These are phyloP conservation scores for Boloria selene DNA, from an alignment of 2,888 invertebrate genomes.

Conservation along the genomic window DNA sequence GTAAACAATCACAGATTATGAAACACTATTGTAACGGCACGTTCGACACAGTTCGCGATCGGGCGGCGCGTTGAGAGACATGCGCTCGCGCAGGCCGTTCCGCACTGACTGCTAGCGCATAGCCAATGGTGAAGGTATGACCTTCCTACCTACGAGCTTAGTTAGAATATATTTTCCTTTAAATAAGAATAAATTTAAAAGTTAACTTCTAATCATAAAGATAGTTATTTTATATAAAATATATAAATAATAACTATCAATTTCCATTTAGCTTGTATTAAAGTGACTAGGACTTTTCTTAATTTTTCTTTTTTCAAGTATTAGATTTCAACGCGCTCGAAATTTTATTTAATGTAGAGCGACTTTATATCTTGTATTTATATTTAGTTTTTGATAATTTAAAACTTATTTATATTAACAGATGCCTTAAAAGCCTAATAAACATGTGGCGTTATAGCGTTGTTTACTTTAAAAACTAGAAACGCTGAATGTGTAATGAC, in stretches of 20 bases:
- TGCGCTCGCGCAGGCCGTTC: constrained; percentile 72
- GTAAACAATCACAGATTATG: constrained; percentile 68
- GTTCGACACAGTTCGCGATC: constrained; percentile 66
- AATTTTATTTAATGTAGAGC: constrained; percentile 12
- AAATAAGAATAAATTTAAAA: constrained; percentile 42
- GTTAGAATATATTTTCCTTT: constrained; percentile 68
- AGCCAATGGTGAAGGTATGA: constrained; percentile 71
- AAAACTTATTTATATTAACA: background rate
- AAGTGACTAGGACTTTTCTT: background rate
- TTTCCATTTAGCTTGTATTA: too few relatives aligned
- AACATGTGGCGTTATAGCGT: constrained; percentile 4
- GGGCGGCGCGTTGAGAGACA: constrained; percentile 49
- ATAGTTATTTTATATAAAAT: background rate
- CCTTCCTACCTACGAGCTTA: constrained; percentile 77
- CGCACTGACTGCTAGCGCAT: constrained; percentile 66
- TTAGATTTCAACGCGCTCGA: constrained; percentile 37
- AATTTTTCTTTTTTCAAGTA: constrained; percentile 11
- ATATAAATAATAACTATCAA: background rate
- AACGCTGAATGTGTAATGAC: constrained; percentile 6
- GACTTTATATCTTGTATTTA: background rate
- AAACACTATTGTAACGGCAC: constrained; percentile 75
- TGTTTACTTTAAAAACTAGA: constrained; percentile 19
- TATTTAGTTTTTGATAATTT: background rate
- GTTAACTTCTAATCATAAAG: constrained; percentile 5
- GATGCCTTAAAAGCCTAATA: background rate